Conservation (phyloP, 37 sponge, comb jelly and placozoan species). For the Hormiphora californensis region DNA sequence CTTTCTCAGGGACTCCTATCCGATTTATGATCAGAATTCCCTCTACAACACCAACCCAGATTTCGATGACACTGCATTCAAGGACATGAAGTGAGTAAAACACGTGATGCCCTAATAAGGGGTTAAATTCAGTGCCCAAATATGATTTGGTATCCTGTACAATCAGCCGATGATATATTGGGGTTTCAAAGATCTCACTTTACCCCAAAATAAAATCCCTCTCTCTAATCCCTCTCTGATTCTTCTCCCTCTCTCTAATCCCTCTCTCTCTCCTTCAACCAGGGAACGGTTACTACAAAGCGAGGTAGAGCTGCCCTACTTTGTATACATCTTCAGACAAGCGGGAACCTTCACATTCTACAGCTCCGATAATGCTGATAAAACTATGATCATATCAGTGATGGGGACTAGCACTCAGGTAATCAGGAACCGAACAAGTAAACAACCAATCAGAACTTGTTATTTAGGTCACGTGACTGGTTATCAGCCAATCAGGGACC, state of each 20-base stretch:
- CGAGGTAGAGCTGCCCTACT: not conserved
- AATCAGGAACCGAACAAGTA: no score
- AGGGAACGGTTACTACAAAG: not conserved
- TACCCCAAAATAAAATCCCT: no score
- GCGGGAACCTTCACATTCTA: constrained; percentile 12
- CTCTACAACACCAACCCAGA: constrained; percentile 56
- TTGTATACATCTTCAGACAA: constrained; percentile 3
- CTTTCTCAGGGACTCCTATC: not conserved
- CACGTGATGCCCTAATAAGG: no score
- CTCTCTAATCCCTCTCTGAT: not conserved
- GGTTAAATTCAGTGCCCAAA: no score
- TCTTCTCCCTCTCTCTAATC: not conserved
- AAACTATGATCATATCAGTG: not conserved
- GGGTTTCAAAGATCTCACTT: no score
- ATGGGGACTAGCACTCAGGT: constrained; percentile 22
- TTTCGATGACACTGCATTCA: constrained; percentile 57
- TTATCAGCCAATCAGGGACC: no score
- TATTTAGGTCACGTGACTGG: no score
- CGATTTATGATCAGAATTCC: constrained; percentile 42
- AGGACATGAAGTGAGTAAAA: constrained; percentile 29
- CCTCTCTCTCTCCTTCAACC: no score
- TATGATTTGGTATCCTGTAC: no score
- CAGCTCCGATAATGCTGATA: not conserved
- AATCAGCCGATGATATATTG: no score
- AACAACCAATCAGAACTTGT: no score